Evolutionary conservation across 30 jellyfish, hydroid and myxozoan species (phyloP).

Genomic region (Hydractinia symbiolongicarpus): DNA sequence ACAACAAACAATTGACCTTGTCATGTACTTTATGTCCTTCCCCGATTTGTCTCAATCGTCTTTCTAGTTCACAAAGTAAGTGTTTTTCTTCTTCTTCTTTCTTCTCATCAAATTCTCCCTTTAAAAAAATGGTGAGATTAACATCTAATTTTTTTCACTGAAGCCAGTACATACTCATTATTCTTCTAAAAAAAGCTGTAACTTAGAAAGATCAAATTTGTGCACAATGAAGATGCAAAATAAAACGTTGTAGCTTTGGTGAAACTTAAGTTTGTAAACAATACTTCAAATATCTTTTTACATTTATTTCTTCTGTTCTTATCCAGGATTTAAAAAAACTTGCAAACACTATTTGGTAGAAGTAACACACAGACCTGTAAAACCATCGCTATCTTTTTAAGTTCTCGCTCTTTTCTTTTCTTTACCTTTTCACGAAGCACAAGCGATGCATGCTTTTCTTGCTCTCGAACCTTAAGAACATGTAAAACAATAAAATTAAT

Average conservation of each 20-base stretch:
- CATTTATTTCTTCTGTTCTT: no score
- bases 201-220: not conserved
- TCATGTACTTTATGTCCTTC: constrained; percentile 57
- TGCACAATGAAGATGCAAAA: not conserved
- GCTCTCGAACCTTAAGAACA: constrained; percentile 31
- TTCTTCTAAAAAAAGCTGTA: not conserved
- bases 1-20: constrained; percentile 17
- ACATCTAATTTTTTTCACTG: not conserved
- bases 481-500: constrained; percentile 23
- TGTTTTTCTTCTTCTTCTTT: constrained; percentile 2
- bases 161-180: not conserved
- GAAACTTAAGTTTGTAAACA: no score
- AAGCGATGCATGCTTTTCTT: constrained; percentile 44
- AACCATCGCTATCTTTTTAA: constrained; percentile 21
- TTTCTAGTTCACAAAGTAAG: constrained; percentile 46
- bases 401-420: constrained; percentile 22
- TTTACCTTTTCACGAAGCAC: constrained; percentile 32
- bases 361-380: not conserved
- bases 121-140: not conserved
- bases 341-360: not conserved
- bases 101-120: constrained; percentile 24
- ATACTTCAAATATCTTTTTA: no score
- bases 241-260: no score
- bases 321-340: no score
- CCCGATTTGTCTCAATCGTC: constrained; percentile 50